Evolutionary conservation across 1,140 invertebrate genomes (phyloP).

Genomic region (Drosophila chauvacae): DNA sequence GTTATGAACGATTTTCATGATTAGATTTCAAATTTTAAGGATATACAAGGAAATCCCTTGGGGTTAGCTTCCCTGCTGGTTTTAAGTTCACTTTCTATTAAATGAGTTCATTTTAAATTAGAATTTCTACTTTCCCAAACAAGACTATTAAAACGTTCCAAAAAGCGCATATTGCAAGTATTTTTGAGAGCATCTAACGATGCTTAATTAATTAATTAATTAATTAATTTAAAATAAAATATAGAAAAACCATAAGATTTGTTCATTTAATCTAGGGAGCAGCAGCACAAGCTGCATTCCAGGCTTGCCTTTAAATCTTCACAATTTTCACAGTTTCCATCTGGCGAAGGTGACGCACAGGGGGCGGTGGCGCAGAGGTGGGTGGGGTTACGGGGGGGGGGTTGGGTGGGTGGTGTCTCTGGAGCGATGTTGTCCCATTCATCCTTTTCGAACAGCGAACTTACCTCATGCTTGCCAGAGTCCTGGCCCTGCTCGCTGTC

Average conservation of each 20-base stretch:
- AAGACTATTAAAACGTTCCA: neutral
- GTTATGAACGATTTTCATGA: neutral
- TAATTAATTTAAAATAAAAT: constrained; percentile 22
- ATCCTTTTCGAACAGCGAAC: constrained; percentile 27
- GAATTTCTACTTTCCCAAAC: neutral
- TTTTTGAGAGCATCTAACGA: too few relatives aligned
- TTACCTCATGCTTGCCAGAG: constrained; percentile 68
- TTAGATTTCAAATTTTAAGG: neutral
- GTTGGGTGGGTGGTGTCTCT: too few relatives aligned
- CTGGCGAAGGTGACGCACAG: neutral
- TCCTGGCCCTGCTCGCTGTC: constrained; percentile 72
- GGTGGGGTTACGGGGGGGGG: neutral
- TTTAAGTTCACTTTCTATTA: neutral
- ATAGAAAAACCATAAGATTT: constrained; percentile 21
- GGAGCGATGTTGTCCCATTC: constrained; percentile 8
- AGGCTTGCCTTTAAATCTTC: constrained; percentile 49
- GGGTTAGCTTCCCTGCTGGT: neutral
- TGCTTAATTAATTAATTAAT: neutral
- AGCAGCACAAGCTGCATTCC: constrained; percentile 21
- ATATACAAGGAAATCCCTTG: neutral
- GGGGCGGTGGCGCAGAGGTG: neutral
- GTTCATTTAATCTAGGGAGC: constrained; percentile 36
- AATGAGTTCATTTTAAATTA: neutral
- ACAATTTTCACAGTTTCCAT: constrained; percentile 35
- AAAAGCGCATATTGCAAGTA: neutral